These are phyloP conservation scores for Athrips mouffetella DNA, from an alignment of 2,888 invertebrate species.

Conservation along the genomic window DNA sequence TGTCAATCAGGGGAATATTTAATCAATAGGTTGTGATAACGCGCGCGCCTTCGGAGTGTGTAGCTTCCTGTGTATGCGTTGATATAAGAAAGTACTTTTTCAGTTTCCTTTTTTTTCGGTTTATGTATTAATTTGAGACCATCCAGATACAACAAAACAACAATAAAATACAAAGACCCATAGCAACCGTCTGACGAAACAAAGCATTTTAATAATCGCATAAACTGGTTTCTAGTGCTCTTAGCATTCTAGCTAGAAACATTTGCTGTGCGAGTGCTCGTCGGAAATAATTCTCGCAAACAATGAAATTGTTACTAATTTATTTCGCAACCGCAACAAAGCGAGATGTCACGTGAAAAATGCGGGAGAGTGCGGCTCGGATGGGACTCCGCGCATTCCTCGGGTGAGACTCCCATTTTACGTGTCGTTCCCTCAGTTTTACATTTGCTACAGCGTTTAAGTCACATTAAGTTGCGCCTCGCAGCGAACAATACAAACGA, in stretches of 20 bases:
- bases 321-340: slow-evolving; percentile 75
- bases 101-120: no score
- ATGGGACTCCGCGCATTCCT: slow-evolving; percentile 67
- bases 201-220: slow-evolving; percentile 23
- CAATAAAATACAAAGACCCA: not conserved
- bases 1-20: no score
- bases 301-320: slow-evolving; percentile 78
- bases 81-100: no score
- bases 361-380: slow-evolving; percentile 52
- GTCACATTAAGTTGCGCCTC: slow-evolving; percentile 64
- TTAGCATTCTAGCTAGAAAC: slow-evolving; percentile 15
- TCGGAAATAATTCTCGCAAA: slow-evolving; percentile 65
- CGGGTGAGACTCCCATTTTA: slow-evolving; percentile 54
- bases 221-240: slow-evolving; percentile 22
- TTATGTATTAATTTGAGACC: no score
- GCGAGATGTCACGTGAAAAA: slow-evolving; percentile 77
- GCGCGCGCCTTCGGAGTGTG: no score
- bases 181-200: slow-evolving; percentile 8
- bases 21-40: no score
- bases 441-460: slow-evolving; percentile 61
- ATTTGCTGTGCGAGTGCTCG: slow-evolving; percentile 29
- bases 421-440: slow-evolving; percentile 49
- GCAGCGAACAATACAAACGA: slow-evolving; percentile 58
- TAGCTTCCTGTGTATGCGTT: no score
- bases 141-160: not conserved